Evolutionary conservation across 1,140 invertebrate genomes (phyloP), one percentile per base, ranked within the genome.

Genomic region (Teleopsis dalmanni): DNA sequence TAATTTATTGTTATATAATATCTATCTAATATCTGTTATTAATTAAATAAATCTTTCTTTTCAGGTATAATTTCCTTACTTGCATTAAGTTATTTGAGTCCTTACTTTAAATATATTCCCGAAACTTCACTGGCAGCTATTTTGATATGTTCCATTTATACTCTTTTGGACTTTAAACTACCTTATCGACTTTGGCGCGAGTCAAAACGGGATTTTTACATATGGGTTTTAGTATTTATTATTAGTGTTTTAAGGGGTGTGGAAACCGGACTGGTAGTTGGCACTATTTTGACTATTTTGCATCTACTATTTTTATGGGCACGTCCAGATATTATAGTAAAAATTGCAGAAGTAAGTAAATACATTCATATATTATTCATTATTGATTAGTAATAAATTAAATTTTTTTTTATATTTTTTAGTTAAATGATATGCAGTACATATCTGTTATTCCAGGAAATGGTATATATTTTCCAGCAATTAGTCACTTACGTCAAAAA

Each of bases 251-350:
- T 80, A 14, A 78, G 85, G 48, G 87, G 88, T 4, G 84, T 95
- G 9, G 89, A 96, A 74, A 85, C 86, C 59, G 93, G 92, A 31
- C 89, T 97, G 60, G 72, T 95, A 19, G 78, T 87, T 37, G 94
- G 93, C 31, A 87, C 91, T 43, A 78, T 80, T n/a, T 79, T 90
- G 37, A 89, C 88, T 56, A 75, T 94, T 9, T 71, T 88, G 23
- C 83, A 91, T 58, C 68, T 96, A 19, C 73, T 96, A 1, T 88
- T 88, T 69, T 80, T 84, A 2, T 83, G 87, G 53, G 86, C 90
- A 3, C 76, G 88, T 55, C 91, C 92, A 4, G 78, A 77, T 40
- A 73, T 88, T 26, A 68, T 78, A 23, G 75, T 84, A 3, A 80
- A 83, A 57, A 78, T 77, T 48, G 73, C 76, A 54, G 75, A 77